Evolutionary conservation across 2,797 vertebrate species (phyloP), one percentile per base, ranked within the genome.

Genomic region (Labeo calbasu): DNA sequence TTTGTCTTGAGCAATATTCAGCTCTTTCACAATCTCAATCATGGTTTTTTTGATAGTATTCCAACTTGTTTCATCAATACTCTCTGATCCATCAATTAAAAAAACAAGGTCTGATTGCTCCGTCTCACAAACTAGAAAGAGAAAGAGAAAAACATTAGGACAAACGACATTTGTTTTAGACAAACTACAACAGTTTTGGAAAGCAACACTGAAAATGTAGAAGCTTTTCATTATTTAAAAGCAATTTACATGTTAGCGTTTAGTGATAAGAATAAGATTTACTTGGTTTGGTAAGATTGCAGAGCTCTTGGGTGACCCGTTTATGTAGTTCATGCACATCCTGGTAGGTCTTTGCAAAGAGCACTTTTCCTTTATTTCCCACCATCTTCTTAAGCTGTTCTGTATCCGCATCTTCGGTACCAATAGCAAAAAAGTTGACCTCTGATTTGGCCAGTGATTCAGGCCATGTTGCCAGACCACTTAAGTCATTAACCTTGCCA

Each of bases 61-160:
- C 88, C 96, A 97, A 82, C 96, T 91, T 0, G 0, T 0, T 0
- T 1, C 0, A 0, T 0, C 0, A 69, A 97, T 96, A 85, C 94
- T 95, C 72, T 87, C 86, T 0, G 97, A 97, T 63, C 96, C 92
- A 51, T 97, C 96, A 0, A 96, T 77, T 28, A 97, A 90, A 91
- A 97, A 93, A 68, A 97, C 93, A 82, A 98, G 90, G 86, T 97
- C 96, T 7, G 93, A 94, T 82, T 89, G 6, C 84, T 90, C 88
- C 21, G 91, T 92, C 6, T 90, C 90, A 91, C 96, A 97, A 71
- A 73, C 96, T 97, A 84, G 25, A 72, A 65, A 81, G 12, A 40
- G 14, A 70, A 25, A 83, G 25, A 82, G 59, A 63, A 40, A 28
- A 11, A 36, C 21, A 69, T 86, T 70, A 84, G 68, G 9, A 70